Conservation (phyloP, 1,140 invertebrate genomes). For the Diabrotica undecimpunctata region DNA sequence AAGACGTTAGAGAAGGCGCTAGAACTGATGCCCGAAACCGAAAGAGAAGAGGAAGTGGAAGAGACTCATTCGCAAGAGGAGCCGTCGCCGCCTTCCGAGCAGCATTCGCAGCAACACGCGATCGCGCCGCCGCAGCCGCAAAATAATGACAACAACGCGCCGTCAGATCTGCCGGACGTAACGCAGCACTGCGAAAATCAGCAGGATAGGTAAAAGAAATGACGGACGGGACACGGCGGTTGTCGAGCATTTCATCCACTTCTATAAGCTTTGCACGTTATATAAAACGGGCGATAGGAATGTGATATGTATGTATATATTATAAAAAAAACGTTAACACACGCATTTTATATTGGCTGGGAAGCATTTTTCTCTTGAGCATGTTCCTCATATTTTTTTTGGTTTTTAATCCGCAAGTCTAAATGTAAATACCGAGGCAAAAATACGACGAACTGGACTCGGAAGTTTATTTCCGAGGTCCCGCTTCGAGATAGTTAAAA, state of each 20-base stretch:
- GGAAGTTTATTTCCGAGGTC: too few species aligned
- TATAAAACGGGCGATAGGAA: constrained; percentile 23
- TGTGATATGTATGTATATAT: constrained; percentile 44
- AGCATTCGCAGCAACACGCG: background rate
- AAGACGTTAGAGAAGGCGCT: constrained; percentile 82
- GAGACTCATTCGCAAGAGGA: constrained; percentile 41
- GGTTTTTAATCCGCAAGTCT: background rate
- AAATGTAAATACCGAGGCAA: too few species aligned
- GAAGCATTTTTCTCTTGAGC: constrained; percentile 33
- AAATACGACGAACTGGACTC: too few species aligned
- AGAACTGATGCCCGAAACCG: constrained; percentile 77
- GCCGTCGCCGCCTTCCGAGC: background rate
- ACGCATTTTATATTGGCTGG: constrained; percentile 42
- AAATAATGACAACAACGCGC: constrained; percentile 20
- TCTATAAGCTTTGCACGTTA: constrained; percentile 14
- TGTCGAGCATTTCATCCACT: background rate
- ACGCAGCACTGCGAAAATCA: constrained; percentile 39
- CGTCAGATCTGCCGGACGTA: constrained; percentile 35
- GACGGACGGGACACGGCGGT: background rate
- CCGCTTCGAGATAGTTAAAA: too few species aligned
- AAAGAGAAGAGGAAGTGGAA: constrained; percentile 48
- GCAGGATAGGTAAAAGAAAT: constrained; percentile 27
- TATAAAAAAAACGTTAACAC: constrained; percentile 28
- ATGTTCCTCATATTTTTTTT: constrained; percentile 27
- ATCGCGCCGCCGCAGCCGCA: constrained; percentile 5